These are phyloP conservation scores for Dinocampus coccinellae DNA, from an alignment of 2,888 invertebrate genomes.

Conservation along the genomic window DNA sequence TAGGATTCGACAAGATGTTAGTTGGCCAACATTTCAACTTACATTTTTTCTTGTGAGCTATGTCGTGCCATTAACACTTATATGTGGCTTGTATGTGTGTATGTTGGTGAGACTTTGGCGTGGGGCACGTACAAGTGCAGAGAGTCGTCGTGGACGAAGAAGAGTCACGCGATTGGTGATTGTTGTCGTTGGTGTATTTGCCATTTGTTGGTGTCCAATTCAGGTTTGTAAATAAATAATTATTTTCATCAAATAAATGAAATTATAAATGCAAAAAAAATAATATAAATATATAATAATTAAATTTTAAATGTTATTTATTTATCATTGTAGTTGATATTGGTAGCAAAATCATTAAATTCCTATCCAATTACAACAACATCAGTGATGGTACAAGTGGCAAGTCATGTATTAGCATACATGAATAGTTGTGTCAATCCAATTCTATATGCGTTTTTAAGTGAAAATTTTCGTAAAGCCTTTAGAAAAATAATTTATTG, in stretches of 20 bases:
- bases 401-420: slow-evolving; percentile 87
- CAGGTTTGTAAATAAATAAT: slow-evolving; percentile 75
- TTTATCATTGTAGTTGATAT: slow-evolving; percentile 77
- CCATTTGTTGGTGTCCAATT: slow-evolving; percentile 94
- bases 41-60: slow-evolving; percentile 91
- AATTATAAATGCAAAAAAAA: not conserved
- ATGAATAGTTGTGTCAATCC: slow-evolving; percentile 96
- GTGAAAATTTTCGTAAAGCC: slow-evolving; percentile 93
- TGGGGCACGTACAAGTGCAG: slow-evolving; percentile 85
- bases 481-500: slow-evolving; percentile 81
- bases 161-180: slow-evolving; percentile 93
- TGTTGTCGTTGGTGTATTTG: slow-evolving; percentile 91
- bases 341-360: slow-evolving; percentile 82
- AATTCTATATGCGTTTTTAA: slow-evolving; percentile 92
- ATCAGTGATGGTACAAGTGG: slow-evolving; percentile 82
- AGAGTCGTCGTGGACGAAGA: slow-evolving; percentile 86
- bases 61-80: slow-evolving; percentile 87
- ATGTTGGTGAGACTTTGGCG: slow-evolving; percentile 92
- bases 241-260: not conserved
- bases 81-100: slow-evolving; percentile 88
- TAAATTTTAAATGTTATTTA: slow-evolving; percentile 7
- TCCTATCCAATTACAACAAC: slow-evolving; percentile 77
- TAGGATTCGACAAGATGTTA: slow-evolving; percentile 57
- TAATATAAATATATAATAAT: not conserved
- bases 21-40: slow-evolving; percentile 77